Conservation (phyloP, 2,888 invertebrate genomes). For the Salpingus planirostris region DNA sequence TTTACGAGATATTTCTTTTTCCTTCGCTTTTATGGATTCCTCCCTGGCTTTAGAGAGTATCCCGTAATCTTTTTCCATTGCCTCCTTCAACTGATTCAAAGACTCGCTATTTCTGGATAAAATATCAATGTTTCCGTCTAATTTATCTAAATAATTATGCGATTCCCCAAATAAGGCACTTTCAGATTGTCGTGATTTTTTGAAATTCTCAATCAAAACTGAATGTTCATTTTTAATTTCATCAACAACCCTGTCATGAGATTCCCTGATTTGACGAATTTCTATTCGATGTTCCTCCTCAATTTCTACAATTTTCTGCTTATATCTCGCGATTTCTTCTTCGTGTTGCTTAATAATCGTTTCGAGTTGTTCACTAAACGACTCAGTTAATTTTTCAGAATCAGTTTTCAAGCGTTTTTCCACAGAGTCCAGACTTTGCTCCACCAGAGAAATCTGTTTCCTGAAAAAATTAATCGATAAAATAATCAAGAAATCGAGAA, state of each 20-base stretch:
- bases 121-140: slow-evolving; percentile 43
- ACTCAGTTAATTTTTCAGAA: slow-evolving; percentile 44
- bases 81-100: slow-evolving; percentile 43
- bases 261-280: slow-evolving; percentile 45
- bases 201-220: slow-evolving; percentile 50
- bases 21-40: slow-evolving; percentile 45
- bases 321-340: slow-evolving; percentile 29
- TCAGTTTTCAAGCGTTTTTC: slow-evolving; percentile 54
- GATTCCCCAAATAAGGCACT: slow-evolving; percentile 45
- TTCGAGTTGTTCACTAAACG: slow-evolving; percentile 46
- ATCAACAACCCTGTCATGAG: slow-evolving; percentile 44
- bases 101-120: slow-evolving; percentile 44
- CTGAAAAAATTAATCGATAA: slow-evolving; percentile 39
- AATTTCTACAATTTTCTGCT: slow-evolving; percentile 30
- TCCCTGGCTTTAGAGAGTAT: slow-evolving; percentile 43
- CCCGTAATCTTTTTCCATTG: slow-evolving; percentile 42
- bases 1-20: slow-evolving; percentile 50
- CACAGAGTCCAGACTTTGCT: slow-evolving; percentile 47
- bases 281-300: slow-evolving; percentile 31
- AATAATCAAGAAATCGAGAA: neutral
- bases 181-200: slow-evolving; percentile 48
- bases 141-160: slow-evolving; percentile 44
- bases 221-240: slow-evolving; percentile 46
- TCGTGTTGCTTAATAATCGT: slow-evolving; percentile 25
- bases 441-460: slow-evolving; percentile 50